Percentiles rank a stretch among this genome's conserved stretches.
These are phyloP conservation scores for Aphyosemion australe DNA, from an alignment of 2,113 vertebrate species.

Conservation along the genomic window DNA sequence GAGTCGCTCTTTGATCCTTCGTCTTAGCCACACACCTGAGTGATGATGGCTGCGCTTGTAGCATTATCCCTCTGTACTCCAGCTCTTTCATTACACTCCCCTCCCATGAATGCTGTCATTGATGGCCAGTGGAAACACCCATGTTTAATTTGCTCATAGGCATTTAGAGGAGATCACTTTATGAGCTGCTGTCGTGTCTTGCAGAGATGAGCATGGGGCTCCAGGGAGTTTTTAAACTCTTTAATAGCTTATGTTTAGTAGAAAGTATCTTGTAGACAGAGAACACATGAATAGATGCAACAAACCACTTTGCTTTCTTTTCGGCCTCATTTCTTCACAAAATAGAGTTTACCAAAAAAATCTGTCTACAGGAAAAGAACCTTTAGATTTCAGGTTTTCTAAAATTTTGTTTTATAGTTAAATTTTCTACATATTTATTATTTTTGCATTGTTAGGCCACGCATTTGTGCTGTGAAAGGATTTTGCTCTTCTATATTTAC, in stretches of 20 bases:
- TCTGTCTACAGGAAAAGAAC: too few relatives aligned
- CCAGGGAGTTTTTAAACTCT: conserved; percentile 45
- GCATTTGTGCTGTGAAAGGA: too few relatives aligned
- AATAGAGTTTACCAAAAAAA: neutral
- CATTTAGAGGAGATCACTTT: conserved; percentile 72
- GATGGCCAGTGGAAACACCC: conserved; percentile 71
- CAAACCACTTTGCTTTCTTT: conserved; percentile 11
- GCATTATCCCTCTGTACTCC: conserved; percentile 69
- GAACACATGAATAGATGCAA: conserved; percentile 21
- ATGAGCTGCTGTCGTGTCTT: conserved; percentile 70
- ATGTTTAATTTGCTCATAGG: conserved; percentile 76
- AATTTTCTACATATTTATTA: too few relatives aligned
- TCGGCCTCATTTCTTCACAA: conserved; percentile 16
- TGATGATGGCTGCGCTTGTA: conserved; percentile 77
- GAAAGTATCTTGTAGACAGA: conserved; percentile 45
- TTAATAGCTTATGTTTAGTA: conserved; percentile 63
- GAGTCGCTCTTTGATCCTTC: conserved; percentile 71
- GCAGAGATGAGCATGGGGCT: conserved; percentile 48
- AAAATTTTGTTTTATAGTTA: too few relatives aligned
- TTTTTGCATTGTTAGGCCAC: too few relatives aligned
- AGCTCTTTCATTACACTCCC: conserved; percentile 71
- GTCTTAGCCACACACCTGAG: conserved; percentile 76
- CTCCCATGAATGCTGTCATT: conserved; percentile 70
- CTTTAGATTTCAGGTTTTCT: too few relatives aligned
- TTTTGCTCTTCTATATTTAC: too few relatives aligned